These are phyloP conservation scores for Cantharis nigra DNA, from an alignment of 2,888 invertebrate genomes.

Conservation along the genomic window DNA sequence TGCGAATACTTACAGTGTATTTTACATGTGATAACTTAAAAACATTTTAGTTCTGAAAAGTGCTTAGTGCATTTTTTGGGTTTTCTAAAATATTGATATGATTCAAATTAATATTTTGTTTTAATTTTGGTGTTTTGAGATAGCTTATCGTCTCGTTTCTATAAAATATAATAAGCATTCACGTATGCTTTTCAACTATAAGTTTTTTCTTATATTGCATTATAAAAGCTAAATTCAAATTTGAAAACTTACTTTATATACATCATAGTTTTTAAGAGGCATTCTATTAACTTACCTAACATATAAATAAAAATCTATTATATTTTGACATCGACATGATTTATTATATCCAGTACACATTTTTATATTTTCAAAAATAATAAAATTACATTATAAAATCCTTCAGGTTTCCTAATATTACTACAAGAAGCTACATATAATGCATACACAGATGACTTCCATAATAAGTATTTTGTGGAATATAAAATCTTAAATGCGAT, in stretches of 20 bases:
- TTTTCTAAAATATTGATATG: no score
- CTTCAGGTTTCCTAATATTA: neutral
- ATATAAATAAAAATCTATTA: neutral
- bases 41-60: no score
- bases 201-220: constrained; percentile 3
- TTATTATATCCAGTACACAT: neutral
- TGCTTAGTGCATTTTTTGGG: no score
- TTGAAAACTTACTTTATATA: neutral
- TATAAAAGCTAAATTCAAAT: constrained; percentile 7
- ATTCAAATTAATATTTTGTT: neutral
- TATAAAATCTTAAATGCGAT: no score
- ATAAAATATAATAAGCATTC: constrained; percentile 6
- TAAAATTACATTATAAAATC: neutral
- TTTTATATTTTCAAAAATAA: neutral
- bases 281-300: neutral
- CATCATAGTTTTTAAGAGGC: neutral
- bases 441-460: no score
- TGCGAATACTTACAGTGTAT: no score
- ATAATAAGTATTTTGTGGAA: no score
- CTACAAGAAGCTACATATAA: no score
- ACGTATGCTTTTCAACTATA: constrained; percentile 6
- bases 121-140: neutral
- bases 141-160: neutral
- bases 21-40: no score
- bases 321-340: neutral